phyloP scores from a whole-genome alignment of 2,113 vertebrate species.

The Tachycineta bicolor region DNA sequence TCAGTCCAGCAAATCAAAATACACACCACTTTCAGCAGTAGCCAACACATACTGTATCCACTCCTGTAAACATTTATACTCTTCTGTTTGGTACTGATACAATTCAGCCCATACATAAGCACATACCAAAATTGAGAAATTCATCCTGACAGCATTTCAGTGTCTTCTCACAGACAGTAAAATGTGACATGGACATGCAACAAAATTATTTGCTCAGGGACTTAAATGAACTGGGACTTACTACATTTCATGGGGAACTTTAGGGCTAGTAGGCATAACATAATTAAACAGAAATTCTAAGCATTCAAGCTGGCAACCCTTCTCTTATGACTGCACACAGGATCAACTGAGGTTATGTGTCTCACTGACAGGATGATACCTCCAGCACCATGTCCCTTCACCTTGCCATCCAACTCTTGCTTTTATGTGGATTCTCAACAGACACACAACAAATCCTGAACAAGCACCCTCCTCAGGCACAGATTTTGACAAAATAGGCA shows the following conservation, averaged over 20 bases:
- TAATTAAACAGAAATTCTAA: not conserved
- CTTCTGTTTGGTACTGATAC: not conserved
- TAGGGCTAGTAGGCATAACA: not conserved
- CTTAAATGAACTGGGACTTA: not conserved
- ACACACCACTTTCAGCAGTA: not conserved
- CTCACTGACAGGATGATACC: not conserved
- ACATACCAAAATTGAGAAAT: not conserved
- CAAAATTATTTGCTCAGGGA: not conserved
- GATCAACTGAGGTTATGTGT: fast-evolving
- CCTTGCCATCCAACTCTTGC: not conserved
- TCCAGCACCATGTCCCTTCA: not conserved
- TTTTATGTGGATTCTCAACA: not conserved
- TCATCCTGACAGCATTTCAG: not conserved
- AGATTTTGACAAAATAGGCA: not conserved
- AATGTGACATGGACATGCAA: not conserved
- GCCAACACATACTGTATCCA: not conserved
- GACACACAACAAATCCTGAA: fast-evolving
- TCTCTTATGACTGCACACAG: not conserved
- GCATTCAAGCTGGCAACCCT: not conserved
- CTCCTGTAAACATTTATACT: not conserved
- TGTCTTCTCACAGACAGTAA: not conserved
- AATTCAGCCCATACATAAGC: not conserved
- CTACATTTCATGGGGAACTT: not conserved
- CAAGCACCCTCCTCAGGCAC: not conserved
- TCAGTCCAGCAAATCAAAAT: not conserved